Conservation (phyloP, 2,888 invertebrate genomes). For the Trileptium ribeirensis region DNA sequence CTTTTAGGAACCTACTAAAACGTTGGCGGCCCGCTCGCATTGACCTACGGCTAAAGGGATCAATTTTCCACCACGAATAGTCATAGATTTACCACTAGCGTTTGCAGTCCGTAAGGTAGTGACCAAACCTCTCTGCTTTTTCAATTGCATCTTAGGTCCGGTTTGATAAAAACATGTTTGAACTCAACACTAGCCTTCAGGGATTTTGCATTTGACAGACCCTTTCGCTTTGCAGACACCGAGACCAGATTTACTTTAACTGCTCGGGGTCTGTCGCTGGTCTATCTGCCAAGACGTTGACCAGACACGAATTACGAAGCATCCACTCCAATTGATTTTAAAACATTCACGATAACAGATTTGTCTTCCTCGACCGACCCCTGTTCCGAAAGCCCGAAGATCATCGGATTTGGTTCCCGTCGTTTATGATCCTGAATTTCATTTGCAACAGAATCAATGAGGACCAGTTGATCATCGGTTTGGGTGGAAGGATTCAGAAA, state of each 20-base stretch:
- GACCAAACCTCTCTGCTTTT: neutral
- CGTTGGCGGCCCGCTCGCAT: no score
- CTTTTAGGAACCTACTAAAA: no score
- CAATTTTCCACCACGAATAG: neutral
- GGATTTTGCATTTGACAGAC: neutral
- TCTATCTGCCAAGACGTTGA: neutral
- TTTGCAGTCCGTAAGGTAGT: neutral
- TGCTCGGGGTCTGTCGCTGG: neutral
- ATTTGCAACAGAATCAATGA: no score
- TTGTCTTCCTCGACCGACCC: no score
- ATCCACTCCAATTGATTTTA: neutral
- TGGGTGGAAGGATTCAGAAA: no score
- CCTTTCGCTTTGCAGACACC: neutral
- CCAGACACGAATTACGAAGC: neutral
- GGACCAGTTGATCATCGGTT: no score
- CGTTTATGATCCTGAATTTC: neutral
- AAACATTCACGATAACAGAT: no score
- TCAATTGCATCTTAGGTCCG: neutral
- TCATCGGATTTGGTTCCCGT: neutral
- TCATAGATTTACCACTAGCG: neutral
- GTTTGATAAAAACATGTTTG: neutral
- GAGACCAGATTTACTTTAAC: neutral
- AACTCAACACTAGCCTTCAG: neutral
- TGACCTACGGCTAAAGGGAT: neutral
- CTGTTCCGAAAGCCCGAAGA: no score